phyloP scores from a whole-genome alignment of 2,113 vertebrate genomes.

The Oncorhynchus nerka region DNA sequence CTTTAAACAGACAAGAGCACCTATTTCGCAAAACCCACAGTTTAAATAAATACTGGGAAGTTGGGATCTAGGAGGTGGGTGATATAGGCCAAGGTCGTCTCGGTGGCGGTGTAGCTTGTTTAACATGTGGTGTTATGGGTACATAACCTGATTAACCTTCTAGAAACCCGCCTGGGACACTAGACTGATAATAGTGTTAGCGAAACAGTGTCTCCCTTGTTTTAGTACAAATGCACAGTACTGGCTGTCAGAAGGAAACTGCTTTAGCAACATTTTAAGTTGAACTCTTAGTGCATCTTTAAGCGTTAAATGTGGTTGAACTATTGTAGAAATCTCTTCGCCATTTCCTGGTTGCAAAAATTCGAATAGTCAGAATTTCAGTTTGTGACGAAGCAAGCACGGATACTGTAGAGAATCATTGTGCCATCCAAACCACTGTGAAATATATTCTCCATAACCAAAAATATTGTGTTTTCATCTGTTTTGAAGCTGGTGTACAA shows the following conservation, averaged over 20 bases:
- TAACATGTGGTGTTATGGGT: background rate
- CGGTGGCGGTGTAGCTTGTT: conserved; percentile 14
- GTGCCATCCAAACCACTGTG: too few species aligned
- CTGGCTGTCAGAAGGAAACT: background rate
- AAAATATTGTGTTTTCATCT: too few species aligned
- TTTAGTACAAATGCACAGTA: background rate
- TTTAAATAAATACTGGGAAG: conserved; percentile 55
- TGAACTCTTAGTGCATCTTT: too few species aligned
- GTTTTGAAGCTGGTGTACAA: too few species aligned
- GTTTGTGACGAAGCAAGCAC: too few species aligned
- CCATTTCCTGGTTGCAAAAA: too few species aligned
- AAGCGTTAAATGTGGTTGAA: too few species aligned
- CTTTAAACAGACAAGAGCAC: conserved; percentile 49
- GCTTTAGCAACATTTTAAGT: too few species aligned
- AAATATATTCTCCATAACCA: too few species aligned
- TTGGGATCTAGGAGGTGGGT: background rate
- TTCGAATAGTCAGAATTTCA: too few species aligned
- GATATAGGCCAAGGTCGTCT: conserved; percentile 44
- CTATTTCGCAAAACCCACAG: conserved; percentile 38
- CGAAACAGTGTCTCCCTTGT: conserved; percentile 39
- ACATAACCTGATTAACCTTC: background rate
- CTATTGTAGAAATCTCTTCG: too few species aligned
- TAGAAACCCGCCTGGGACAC: conserved; percentile 52
- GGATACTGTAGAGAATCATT: too few species aligned
- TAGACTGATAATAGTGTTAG: conserved; percentile 20